Base-by-base conservation (phyloP, 2,888 invertebrate species). In the Trilocha varians region DNA sequence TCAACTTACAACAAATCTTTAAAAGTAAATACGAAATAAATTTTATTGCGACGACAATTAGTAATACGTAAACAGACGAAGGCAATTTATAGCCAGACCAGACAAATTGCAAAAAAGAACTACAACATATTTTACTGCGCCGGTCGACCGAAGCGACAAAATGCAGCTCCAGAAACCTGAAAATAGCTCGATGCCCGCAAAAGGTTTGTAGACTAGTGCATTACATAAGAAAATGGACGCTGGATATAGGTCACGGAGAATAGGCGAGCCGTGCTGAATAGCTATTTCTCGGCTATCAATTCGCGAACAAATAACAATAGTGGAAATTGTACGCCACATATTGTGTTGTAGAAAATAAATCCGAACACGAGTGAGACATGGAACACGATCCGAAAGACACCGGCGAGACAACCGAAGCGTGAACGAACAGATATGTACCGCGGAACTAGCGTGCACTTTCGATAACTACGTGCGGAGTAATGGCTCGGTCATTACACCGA, bases 341-440 rank as follows among this genome's bases (percentile, higher is more conserved):
- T 59, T 55, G 58, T 48, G 51, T 52, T 41, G 55, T 44, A 48
- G 46, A 59, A 59, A 57, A 60, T 65, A 65, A 62, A 58, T 60
- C 51, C 41, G 41, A 41, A 47, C 40, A 49, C 45, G 50, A 33
- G 36, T 34, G 42, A 38, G 32, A 25, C 34, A 32, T 25, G 15
- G 17, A 53, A 55, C 52, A 59, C 55, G 55, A 56, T 61, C 62
- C 50, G 56, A 55, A 25, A 25, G 25, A 25, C 25, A 25, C 47
- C 45, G 43, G 53, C 41, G 59, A 52, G 54, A 6, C 25, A 55
- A 68, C 53, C 53, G 62, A 64, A 69, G 62, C 66, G 62, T 68
- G 56, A 72, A 70, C 50, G 50, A 57, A 54, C 59, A 64, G 70
- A 70, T 72, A 71, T 58, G 45, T 47, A 44, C 48, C 49, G 52